These are phyloP conservation scores for Saguinus midas DNA, from an alignment of 2,113 vertebrate genomes.

Conservation along the genomic window DNA sequence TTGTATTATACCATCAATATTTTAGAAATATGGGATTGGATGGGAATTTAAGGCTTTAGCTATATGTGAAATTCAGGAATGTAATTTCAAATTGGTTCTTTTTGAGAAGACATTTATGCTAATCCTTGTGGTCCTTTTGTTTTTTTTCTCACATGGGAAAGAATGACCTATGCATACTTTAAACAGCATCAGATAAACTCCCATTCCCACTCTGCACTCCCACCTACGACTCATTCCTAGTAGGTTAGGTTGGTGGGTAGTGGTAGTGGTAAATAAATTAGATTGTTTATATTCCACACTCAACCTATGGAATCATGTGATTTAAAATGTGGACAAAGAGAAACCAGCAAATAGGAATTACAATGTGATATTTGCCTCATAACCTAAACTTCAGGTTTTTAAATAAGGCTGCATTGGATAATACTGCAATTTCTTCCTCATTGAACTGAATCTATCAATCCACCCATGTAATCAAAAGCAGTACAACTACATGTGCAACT, in stretches of 20 bases:
- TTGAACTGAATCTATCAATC: background rate
- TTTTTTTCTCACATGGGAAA: background rate
- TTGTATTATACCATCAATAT: slow-evolving; percentile 16
- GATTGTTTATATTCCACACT: background rate
- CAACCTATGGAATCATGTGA: background rate
- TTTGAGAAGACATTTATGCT: background rate
- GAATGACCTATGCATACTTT: background rate
- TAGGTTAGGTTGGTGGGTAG: background rate
- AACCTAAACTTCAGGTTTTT: background rate
- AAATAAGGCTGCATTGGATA: background rate
- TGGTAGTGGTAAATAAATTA: background rate
- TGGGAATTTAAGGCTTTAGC: background rate
- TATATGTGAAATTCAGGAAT: background rate
- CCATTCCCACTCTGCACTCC: background rate
- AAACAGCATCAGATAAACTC: background rate
- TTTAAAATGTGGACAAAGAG: background rate
- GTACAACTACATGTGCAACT: background rate
- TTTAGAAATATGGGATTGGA: background rate
- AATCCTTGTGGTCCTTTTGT: background rate
- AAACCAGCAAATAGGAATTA: background rate
- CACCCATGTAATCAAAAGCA: background rate
- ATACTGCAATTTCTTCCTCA: background rate
- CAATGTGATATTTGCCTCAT: background rate
- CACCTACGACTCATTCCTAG: background rate
- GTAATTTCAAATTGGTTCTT: background rate